Base-by-base conservation (phyloP, 1,140 invertebrate species). In the Eumaeus atala region DNA sequence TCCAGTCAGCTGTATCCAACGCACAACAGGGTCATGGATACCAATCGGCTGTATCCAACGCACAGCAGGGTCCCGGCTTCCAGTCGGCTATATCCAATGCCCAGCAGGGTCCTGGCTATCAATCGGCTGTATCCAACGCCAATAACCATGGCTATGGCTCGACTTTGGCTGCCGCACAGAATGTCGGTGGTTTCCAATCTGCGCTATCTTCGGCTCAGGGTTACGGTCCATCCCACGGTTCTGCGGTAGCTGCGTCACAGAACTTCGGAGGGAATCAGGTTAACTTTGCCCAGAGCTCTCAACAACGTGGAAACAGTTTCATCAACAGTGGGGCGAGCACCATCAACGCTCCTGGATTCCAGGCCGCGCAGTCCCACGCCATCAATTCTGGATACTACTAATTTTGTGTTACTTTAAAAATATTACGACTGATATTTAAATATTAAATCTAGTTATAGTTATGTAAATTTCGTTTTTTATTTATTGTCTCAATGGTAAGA, bases 291-390 rank as follows among this genome's bases (percentile, higher is more conserved):
- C 74, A 84, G 16, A 59, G 67, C 8, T 36, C 72, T 11, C 74
- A 81, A 34, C 73, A 77, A 18, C 60, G 62, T 12, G 73, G 65
- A 7, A 60, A 63, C 5, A 17, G 59, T 6, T 21, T 75, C 11
- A 70, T 75, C 14, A 74, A 81, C 51, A 80, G 71, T 49, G 76
- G 72, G 9, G 77, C 80, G 21, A 70, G 61, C 48, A 82, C 69
- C 56, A 67, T 80, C 28, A 72, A 81, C 28, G 75, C 64, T 0
- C 83, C 83, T 16, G 80, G 80, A 8, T 54, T 83, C 42, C 83
- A 81, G 52, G 61, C 72, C 7, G 70, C 79, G 0, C 76, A 84
- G 18, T 70, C 77, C 0, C 73, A 81, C 42, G 69, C 77, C 16
- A 61, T 78, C 38, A 81, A 79, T 47, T 70, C 60, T 28, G 74